These are phyloP conservation scores for Takifugu flavidus DNA, from an alignment of 2,113 vertebrate genomes.

Conservation along the genomic window DNA sequence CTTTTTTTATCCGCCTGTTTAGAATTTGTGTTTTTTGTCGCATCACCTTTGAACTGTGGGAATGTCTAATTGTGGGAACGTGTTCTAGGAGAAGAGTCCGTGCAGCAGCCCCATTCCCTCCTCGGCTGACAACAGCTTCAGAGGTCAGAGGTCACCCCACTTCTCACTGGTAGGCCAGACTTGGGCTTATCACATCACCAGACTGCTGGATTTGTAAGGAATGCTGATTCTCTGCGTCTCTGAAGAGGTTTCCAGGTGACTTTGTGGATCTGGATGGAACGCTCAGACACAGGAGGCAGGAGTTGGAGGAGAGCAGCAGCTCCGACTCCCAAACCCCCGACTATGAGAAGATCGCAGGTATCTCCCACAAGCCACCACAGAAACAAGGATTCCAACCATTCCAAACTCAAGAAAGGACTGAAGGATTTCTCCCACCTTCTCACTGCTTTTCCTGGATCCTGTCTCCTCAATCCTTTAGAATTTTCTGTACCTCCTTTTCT, in stretches of 20 bases:
- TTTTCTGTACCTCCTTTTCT: slow-evolving; percentile 77
- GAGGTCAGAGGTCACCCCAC: slow-evolving; percentile 72
- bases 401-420: not conserved
- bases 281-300: slow-evolving; percentile 72
- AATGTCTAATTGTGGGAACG: no score
- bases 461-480: slow-evolving; percentile 17
- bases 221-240: not conserved
- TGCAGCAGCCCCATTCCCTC: slow-evolving; percentile 83
- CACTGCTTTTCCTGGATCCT: no score
- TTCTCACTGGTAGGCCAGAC: slow-evolving; percentile 80
- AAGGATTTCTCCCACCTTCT: not conserved
- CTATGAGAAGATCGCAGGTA: slow-evolving; percentile 83
- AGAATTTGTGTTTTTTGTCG: no score
- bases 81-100: slow-evolving; percentile 76
- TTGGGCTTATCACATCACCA: not conserved
- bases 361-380: not conserved
- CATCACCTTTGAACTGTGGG: not conserved
- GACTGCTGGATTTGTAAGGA: not conserved
- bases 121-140: slow-evolving; percentile 79
- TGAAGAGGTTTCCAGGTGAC: slow-evolving; percentile 80
- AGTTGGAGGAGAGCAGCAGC: slow-evolving; percentile 87
- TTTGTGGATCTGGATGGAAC: slow-evolving; percentile 82
- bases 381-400: not conserved
- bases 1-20: no score
- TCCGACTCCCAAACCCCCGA: slow-evolving; percentile 88